These are phyloP conservation scores for Brachionus paranguensis DNA, from an alignment of 1,140 invertebrate species.

Conservation along the genomic window DNA sequence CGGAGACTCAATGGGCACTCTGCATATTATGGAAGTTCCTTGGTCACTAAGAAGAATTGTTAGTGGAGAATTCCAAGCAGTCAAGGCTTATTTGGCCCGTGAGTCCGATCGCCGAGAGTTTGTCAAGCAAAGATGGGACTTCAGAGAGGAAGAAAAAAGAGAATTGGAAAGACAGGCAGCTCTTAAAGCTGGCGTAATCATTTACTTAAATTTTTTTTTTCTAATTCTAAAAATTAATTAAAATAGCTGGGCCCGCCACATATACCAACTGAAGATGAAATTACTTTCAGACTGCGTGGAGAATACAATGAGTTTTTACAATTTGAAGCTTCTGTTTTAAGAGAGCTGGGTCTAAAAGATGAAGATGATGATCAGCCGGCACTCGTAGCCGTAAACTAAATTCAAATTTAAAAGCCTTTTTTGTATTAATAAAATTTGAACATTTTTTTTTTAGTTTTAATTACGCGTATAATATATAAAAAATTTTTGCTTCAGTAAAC, in stretches of 20 bases:
- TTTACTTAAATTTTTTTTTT: neutral
- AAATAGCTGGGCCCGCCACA: conserved; percentile 8
- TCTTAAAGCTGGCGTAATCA: conserved; percentile 29
- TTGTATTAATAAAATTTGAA: neutral
- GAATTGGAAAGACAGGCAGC: conserved; percentile 19
- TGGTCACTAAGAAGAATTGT: conserved; percentile 45
- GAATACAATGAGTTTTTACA: conserved; percentile 38
- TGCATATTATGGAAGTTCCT: conserved; percentile 56
- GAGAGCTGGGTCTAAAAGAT: conserved; percentile 35
- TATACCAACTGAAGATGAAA: conserved; percentile 39
- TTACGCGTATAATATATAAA: too few species aligned
- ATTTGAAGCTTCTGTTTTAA: conserved; percentile 22
- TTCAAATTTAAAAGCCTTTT: neutral
- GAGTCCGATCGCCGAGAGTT: conserved; percentile 28
- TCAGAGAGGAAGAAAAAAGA: conserved; percentile 40
- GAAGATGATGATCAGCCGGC: neutral
- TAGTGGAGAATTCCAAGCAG: conserved; percentile 19
- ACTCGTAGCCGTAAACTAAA: neutral
- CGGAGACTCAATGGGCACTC: conserved; percentile 53
- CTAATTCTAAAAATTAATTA: neutral
- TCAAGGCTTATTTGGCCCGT: conserved; percentile 5
- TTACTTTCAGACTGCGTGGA: neutral
- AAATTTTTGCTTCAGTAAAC: too few species aligned
- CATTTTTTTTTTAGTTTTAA: neutral
- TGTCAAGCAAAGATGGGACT: conserved; percentile 40